Evolutionary conservation across 2,797 vertebrate species (phyloP), one percentile per base, ranked within the genome.

Genomic region (Anguilla obscura): DNA sequence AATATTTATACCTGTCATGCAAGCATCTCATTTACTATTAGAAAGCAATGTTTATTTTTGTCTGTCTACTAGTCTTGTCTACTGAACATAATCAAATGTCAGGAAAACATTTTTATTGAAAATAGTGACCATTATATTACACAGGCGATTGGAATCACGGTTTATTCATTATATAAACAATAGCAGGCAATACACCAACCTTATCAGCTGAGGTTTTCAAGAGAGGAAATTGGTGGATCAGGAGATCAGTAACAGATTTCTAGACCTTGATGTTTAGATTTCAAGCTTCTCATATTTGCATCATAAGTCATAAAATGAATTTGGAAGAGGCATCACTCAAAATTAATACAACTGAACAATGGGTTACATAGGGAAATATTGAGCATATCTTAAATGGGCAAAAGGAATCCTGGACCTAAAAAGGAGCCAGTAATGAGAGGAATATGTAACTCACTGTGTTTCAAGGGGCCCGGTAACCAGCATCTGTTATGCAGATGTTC

Each of bases 351-450:
- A 36, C 36, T 24, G 5, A 56, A 85, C 50, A 52, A 52, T 52
- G 7, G 7, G 54, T 85, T 85, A 90, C 74, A 40, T 56, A 69
- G 89, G 86, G 84, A 90, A 91, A 93, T 93, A 92, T 91, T 93
- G 92, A 79, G 24, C 87, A 92, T 93, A 83, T 92, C 86, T 93
- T 90, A 90, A 84, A 87, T 60, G 89, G 89, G 89, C 89, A 87
- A 7, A 87, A 89, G 90, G 91, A 91, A 90, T 93, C 89, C 87
- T 89, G 76, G 33, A 85, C 21, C 0, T 30, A 66, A 79, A 30
- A 90, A 30, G 76, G 88, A 48, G 76, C 86, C 87, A 90, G 92
- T 86, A 90, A 89, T 84, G 87, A 84, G 85, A 89, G 88, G 33
- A 88, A 85, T 50, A 87, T 84, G 88, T 52, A 88, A 89, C 45